phyloP scores from a whole-genome alignment of 2,113 vertebrate species.

The Cercocebus atys region DNA sequence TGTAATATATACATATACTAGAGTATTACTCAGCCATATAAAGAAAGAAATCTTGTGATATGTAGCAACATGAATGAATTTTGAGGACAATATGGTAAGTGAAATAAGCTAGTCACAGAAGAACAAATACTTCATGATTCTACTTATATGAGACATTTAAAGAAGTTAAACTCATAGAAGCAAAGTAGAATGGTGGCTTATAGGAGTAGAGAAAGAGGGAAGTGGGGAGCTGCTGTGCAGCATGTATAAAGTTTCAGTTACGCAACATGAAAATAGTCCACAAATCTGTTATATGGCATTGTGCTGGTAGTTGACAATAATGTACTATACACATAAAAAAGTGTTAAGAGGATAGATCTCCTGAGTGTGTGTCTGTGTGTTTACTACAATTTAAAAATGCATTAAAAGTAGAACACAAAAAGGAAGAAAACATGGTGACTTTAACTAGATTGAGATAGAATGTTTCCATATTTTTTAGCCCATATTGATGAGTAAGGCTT shows the following conservation, averaged over 20 bases:
- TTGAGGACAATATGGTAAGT: not conserved
- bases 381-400: not conserved
- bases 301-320: not conserved
- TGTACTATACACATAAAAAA: not conserved
- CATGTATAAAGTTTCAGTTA: not conserved
- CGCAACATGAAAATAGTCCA: not conserved
- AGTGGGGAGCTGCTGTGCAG: not conserved
- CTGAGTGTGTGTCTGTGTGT: not conserved
- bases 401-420: not conserved
- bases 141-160: not conserved
- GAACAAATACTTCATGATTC: not conserved
- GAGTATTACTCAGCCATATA: not conserved
- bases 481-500: not conserved
- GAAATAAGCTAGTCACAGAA: not conserved
- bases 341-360: not conserved
- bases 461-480: not conserved
- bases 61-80: not conserved
- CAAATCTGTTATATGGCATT: not conserved
- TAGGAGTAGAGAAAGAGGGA: not conserved
- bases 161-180: not conserved
- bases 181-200: not conserved
- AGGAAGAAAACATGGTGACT: not conserved
- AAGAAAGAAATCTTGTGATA: not conserved
- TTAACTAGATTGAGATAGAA: not conserved
- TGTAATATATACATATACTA: too few relatives aligned